phyloP scores from a whole-genome alignment of 2,113 vertebrate genomes.

The Meles meles region DNA sequence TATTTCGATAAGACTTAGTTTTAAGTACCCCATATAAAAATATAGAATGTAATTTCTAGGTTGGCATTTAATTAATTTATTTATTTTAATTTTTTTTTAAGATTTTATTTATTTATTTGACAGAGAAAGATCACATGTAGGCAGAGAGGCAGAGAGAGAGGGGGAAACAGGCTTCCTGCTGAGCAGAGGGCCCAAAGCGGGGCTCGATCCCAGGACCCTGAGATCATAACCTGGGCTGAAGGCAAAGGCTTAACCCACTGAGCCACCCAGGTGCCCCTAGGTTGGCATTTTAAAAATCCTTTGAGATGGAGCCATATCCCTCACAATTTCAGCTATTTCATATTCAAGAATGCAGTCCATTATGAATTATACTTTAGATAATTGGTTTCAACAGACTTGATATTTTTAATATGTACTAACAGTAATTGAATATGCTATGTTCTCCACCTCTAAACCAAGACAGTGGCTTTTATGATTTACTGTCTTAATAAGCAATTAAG shows the following conservation, averaged over 20 bases:
- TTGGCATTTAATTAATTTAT: background rate
- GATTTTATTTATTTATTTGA: too few relatives aligned
- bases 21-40: background rate
- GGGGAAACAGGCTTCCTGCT: too few relatives aligned
- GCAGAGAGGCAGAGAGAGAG: too few relatives aligned
- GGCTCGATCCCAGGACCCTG: too few relatives aligned
- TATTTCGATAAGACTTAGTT: background rate
- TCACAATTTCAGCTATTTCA: background rate
- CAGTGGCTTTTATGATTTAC: background rate
- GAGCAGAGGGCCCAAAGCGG: too few relatives aligned
- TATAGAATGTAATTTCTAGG: background rate
- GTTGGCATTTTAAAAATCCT: background rate
- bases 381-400: background rate
- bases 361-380: background rate
- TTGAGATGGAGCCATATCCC: background rate
- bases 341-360: background rate
- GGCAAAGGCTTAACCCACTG: too few relatives aligned
- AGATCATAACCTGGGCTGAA: too few relatives aligned
- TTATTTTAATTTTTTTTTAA: too few relatives aligned
- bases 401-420: background rate
- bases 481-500: background rate
- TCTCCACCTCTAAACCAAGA: background rate
- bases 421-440: background rate
- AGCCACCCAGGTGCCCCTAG: too few relatives aligned
- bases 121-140: too few relatives aligned